A percentile compares a stretch with the other conserved stretches of the same genome.
These are phyloP conservation scores for Coracias cyanogaster DNA, from an alignment of 2,797 vertebrate genomes.

Conservation along the genomic window DNA sequence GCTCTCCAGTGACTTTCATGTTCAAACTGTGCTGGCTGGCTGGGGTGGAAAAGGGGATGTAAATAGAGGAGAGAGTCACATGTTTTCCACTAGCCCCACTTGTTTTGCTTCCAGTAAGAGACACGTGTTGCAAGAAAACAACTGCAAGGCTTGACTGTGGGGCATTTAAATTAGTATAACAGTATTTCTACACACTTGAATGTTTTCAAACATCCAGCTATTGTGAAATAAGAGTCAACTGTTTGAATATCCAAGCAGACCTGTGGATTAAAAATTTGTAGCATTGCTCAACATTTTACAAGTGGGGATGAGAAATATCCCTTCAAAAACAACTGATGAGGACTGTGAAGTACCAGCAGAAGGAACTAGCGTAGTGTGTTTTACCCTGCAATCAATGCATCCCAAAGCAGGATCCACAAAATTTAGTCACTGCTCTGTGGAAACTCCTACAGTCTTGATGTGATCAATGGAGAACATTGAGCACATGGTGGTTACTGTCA, in stretches of 20 bases:
- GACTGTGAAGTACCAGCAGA: not conserved
- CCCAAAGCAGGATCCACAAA: not conserved
- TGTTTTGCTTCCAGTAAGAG: slow-evolving; percentile 65
- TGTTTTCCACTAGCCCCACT: slow-evolving; percentile 60
- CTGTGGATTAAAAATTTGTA: not conserved
- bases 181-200: slow-evolving; percentile 50
- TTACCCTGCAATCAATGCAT: not conserved
- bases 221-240: slow-evolving; percentile 40
- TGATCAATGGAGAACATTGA: not conserved
- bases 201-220: slow-evolving; percentile 45
- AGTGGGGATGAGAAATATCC: not conserved
- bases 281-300: not conserved
- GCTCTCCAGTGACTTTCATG: slow-evolving; percentile 49
- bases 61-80: slow-evolving; percentile 38
- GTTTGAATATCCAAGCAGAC: not conserved
- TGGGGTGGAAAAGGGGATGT: slow-evolving; percentile 11
- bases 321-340: not conserved
- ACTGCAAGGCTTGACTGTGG: slow-evolving; percentile 35
- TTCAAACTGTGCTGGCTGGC: not conserved
- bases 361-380: rapidly evolving
- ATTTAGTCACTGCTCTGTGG: not conserved
- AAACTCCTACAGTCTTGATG: not conserved
- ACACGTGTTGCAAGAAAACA: slow-evolving; percentile 69
- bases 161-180: not conserved
- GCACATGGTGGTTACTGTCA: not conserved